Evolutionary conservation across 2,797 vertebrate species (phyloP), one percentile per base, ranked within the genome.

Genomic region (Sphenopsis melanotis): DNA sequence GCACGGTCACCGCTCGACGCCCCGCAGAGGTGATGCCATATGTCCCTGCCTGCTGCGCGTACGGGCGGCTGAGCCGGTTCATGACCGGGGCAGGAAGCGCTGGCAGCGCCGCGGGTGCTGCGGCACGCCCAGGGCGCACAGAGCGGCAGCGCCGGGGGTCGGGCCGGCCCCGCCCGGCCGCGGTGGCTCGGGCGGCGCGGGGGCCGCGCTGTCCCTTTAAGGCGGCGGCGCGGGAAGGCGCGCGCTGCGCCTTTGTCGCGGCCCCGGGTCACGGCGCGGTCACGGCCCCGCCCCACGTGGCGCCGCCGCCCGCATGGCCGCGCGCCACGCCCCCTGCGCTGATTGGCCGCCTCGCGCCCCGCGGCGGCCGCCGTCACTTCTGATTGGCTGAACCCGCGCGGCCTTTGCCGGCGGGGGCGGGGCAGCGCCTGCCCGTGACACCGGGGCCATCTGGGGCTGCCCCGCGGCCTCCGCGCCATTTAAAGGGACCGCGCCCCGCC

Each of bases 221-320:
- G 66, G 71, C 72, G 72, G 80, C 68, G 77, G 64, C 87, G 92
- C 90, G 83, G 83, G 87, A 71, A 75, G 53, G 53, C 63, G 76
- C 94, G 72, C 60, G 81, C 64, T 4, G 77, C 83, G 77, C 83
- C 88, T 89, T 49, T 83, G 86, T 72, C 76, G 17, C n/a, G 72
- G 83, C 83, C 9, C 55, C 86, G 70, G 94, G 95, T 90, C 83
- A 64, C 22, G 71, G 89, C 75, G 91, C 95, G 95, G 95, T 94
- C 95, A 90, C 85, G 86, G 91, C 84, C 34, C 70, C 71, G 87
- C 87, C 94, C 96, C 96, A 96, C 94, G 92, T 97, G 96, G 89
- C 94, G 94, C 70, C 65, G 30, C 94, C 93, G 91, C 78, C 95
- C 94, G 49, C 52, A 32, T 12, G 52, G 79, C 46, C n/a, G 4